Conservation (phyloP, 2,888 invertebrate genomes). For the Luperina nickerlii region DNA sequence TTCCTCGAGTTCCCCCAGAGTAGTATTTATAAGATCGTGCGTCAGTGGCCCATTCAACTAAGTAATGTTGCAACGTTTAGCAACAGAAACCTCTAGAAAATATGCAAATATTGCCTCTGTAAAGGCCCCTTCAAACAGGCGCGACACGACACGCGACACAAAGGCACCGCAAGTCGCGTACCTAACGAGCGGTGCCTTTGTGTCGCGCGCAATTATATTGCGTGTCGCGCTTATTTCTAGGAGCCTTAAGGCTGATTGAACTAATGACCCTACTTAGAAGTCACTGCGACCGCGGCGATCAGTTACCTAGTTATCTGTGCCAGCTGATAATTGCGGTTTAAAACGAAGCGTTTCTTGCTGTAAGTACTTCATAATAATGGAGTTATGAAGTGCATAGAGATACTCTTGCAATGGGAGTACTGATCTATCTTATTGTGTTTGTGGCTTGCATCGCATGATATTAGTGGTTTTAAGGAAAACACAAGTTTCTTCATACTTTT, state of each 20-base stretch:
- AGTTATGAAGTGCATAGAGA: not conserved
- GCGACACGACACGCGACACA: too few relatives aligned
- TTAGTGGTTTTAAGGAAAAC: not conserved
- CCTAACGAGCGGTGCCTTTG: too few relatives aligned
- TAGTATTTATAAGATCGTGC: too few relatives aligned
- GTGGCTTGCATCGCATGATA: not conserved
- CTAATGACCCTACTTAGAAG: conserved; percentile 16
- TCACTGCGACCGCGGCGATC: not conserved
- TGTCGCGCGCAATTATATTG: too few relatives aligned
- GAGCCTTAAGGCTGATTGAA: not conserved
- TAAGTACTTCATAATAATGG: not conserved
- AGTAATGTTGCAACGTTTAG: not conserved
- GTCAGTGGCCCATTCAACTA: not conserved
- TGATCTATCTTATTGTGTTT: not conserved
- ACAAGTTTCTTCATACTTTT: not conserved
- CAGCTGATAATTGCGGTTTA: conserved; percentile 40
- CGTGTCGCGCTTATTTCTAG: too few relatives aligned
- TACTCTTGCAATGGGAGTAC: not conserved
- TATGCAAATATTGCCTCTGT: conserved; percentile 7
- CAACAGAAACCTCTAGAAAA: conserved; percentile 22
- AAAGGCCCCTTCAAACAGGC: too few relatives aligned
- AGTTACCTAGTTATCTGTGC: conserved; percentile 42
- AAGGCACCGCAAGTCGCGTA: too few relatives aligned
- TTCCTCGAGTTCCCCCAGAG: not conserved
- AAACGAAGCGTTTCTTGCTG: conserved; percentile 33